These are phyloP conservation scores for Perizoma affinitatum DNA, from an alignment of 2,888 invertebrate species.

Conservation along the genomic window DNA sequence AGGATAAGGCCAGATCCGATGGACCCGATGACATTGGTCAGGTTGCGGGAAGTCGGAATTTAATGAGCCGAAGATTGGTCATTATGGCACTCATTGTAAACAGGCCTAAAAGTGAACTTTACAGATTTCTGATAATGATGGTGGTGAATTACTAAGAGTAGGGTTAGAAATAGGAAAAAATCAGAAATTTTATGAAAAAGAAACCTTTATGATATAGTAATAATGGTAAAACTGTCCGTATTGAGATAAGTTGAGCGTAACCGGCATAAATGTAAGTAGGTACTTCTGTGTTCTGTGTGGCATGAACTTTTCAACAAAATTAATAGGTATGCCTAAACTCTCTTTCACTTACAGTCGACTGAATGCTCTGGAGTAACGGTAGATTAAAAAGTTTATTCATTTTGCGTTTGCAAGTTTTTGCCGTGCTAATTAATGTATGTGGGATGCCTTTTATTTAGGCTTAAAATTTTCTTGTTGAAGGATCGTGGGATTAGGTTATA, in stretches of 20 bases:
- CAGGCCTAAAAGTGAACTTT: too few relatives aligned
- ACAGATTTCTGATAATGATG: not conserved
- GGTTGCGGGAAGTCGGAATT: too few relatives aligned
- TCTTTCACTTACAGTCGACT: constrained; percentile 8
- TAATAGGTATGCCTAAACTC: constrained; percentile 5
- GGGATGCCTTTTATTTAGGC: too few relatives aligned
- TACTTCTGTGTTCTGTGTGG: not conserved
- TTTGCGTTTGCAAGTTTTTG: constrained; percentile 7
- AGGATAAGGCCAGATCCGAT: too few relatives aligned
- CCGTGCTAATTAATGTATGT: not conserved
- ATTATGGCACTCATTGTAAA: too few relatives aligned
- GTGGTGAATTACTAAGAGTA: too few relatives aligned
- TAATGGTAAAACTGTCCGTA: constrained; percentile 15
- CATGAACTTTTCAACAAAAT: constrained; percentile 21
- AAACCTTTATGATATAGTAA: constrained; percentile 10
- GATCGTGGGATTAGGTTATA: too few relatives aligned
- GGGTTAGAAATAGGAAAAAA: not conserved
- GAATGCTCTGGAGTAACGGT: not conserved
- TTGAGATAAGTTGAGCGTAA: constrained; percentile 16
- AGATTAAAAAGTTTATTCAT: constrained; percentile 16
- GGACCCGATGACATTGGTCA: too few relatives aligned
- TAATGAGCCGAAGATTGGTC: too few relatives aligned
- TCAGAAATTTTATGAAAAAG: not conserved
- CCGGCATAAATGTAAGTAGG: not conserved
- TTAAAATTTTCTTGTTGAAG: too few relatives aligned